A percentile compares a stretch with the other conserved stretches of the same genome.
Conservation (phyloP, 2,797 vertebrate genomes). For the Channa striata region DNA sequence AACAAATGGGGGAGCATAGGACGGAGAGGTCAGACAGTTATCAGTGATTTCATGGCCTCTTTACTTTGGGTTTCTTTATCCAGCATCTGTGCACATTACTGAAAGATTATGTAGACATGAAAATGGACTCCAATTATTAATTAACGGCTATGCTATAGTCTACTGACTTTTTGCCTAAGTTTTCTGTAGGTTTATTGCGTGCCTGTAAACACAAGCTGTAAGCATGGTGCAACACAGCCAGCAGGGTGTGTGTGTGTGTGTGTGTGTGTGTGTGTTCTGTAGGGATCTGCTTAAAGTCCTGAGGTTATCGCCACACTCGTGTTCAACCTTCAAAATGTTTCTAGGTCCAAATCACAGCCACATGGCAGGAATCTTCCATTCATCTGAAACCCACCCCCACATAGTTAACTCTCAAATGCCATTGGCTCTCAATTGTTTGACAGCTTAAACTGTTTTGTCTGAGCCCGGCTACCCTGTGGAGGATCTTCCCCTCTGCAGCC, state of each 20-base stretch:
- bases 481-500: constrained; percentile 13
- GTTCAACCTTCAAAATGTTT: constrained; percentile 62
- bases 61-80: background rate
- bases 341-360: constrained; percentile 70
- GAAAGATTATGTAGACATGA: background rate
- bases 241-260: background rate
- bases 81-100: background rate
- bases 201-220: background rate
- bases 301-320: constrained; percentile 62
- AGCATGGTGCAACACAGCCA: background rate
- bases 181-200: background rate
- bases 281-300: constrained; percentile 30
- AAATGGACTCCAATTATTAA: background rate
- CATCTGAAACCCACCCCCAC: constrained; percentile 5
- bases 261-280: too few species aligned
- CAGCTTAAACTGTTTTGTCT: constrained; percentile 60
- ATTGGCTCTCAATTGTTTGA: constrained; percentile 24
- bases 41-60: background rate
- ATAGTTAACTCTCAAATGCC: constrained; percentile 34
- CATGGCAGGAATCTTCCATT: constrained; percentile 68
- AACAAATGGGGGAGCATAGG: background rate
- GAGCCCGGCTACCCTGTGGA: constrained; percentile 29
- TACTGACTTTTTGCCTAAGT: background rate
- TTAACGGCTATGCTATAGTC: too few species aligned
- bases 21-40: background rate